A percentile compares a stretch with the other conserved stretches of the same genome.
These are phyloP conservation scores for Cephalophus harveyi DNA, from an alignment of 2,113 vertebrate genomes.

Conservation along the genomic window DNA sequence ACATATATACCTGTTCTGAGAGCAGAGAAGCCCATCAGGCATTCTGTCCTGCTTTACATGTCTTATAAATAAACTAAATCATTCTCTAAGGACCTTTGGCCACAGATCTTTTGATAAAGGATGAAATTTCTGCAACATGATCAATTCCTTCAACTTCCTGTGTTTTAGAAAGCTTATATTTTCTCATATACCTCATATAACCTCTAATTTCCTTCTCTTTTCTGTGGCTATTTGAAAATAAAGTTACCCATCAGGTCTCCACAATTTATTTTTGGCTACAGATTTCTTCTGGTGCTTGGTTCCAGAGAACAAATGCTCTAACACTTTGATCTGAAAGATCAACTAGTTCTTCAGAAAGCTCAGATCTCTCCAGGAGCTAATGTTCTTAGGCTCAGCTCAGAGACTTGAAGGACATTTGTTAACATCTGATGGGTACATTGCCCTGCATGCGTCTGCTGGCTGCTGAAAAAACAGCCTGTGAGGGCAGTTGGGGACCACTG, in stretches of 20 bases:
- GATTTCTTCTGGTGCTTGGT: not conserved
- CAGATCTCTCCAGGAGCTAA: not conserved
- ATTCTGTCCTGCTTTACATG: not conserved
- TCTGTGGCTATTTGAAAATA: slow-evolving; percentile 23
- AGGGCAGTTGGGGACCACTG: not conserved
- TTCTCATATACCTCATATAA: not conserved
- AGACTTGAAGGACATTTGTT: not conserved
- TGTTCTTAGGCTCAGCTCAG: not conserved
- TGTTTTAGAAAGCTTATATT: slow-evolving; percentile 4
- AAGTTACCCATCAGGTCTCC: not conserved
- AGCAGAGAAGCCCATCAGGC: not conserved
- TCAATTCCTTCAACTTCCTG: not conserved
- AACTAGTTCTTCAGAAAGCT: not conserved
- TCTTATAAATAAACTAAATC: not conserved
- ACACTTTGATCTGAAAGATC: slow-evolving; percentile 37
- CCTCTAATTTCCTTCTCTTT: not conserved
- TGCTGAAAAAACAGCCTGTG: not conserved
- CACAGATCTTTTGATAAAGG: not conserved
- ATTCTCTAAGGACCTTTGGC: not conserved
- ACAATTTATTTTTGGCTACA: slow-evolving; percentile 36
- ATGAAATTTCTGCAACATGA: not conserved
- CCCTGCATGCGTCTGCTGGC: not conserved
- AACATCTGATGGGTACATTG: not conserved
- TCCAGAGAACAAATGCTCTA: not conserved
- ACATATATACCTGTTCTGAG: not conserved